Conservation (phyloP, 2,797 vertebrate species). For the Benthosema pterotum region DNA sequence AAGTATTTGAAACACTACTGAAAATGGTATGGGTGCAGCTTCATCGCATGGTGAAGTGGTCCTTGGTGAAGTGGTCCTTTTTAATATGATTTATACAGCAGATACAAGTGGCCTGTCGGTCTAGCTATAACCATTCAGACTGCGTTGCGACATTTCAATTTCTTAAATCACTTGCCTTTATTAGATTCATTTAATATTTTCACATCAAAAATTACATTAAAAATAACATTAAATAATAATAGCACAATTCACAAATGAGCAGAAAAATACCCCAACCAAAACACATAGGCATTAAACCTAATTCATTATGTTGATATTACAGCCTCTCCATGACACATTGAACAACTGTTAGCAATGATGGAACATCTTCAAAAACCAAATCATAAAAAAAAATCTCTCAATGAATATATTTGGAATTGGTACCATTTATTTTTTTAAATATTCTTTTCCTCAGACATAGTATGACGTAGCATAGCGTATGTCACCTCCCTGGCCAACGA, state of each 20-base stretch:
- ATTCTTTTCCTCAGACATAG: conserved; percentile 29
- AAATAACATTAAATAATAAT: conserved; percentile 22
- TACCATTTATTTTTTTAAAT: conserved; percentile 10
- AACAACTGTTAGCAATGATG: conserved; percentile 24
- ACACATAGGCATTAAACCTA: conserved; percentile 51
- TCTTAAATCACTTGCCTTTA: background rate
- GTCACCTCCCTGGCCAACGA: conserved; percentile 71
- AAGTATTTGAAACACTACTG: too few species aligned
- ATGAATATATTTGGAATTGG: conserved; percentile 20
- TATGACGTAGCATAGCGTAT: conserved; percentile 42
- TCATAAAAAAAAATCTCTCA: conserved; percentile 31
- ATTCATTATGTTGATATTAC: conserved; percentile 20
- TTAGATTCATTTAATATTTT: conserved; percentile 50
- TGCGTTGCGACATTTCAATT: background rate
- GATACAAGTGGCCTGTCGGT: background rate
- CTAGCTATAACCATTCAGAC: conserved; percentile 4
- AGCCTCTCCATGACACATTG: conserved; percentile 18
- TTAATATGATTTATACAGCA: background rate
- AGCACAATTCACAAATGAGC: conserved; percentile 36
- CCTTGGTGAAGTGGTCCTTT: too few species aligned
- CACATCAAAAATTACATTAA: conserved; percentile 17
- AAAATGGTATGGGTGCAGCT: too few species aligned
- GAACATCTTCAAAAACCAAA: conserved; percentile 42
- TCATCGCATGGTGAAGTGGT: too few species aligned
- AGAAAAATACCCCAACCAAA: conserved; percentile 42